These are phyloP conservation scores for Melanostoma scalare DNA, from an alignment of 2,888 invertebrate genomes.

Conservation along the genomic window DNA sequence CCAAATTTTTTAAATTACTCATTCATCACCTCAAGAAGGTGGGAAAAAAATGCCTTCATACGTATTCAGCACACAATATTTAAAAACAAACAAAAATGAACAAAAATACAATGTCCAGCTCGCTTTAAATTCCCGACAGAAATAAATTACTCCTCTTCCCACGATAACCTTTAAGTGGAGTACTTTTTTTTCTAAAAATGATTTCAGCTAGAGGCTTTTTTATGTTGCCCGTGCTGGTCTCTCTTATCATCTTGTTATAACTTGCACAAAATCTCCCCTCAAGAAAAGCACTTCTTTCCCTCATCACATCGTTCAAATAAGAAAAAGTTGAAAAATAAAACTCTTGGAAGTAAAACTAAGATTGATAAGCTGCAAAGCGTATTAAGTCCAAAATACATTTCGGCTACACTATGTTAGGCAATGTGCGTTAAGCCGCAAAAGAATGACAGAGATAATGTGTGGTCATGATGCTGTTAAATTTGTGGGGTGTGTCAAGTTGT, in stretches of 20 bases:
- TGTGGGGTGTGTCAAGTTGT: not conserved
- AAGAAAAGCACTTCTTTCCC: slow-evolving; percentile 20
- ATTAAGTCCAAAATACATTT: slow-evolving; percentile 37
- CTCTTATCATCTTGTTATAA: slow-evolving; percentile 55
- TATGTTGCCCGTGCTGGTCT: slow-evolving; percentile 10
- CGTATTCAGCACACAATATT: no score
- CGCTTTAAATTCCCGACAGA: not conserved
- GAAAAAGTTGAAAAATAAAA: slow-evolving; percentile 2
- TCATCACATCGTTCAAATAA: not conserved
- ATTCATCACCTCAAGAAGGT: not conserved
- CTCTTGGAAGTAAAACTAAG: slow-evolving; percentile 36
- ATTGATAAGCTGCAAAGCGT: slow-evolving; percentile 51
- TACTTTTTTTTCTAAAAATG: slow-evolving; percentile 28
- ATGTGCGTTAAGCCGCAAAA: slow-evolving; percentile 64
- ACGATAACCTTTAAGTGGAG: slow-evolving; percentile 58
- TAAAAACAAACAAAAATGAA: not conserved
- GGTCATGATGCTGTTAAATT: slow-evolving; percentile 41
- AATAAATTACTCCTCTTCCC: slow-evolving; percentile 23
- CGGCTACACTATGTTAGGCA: slow-evolving; percentile 10
- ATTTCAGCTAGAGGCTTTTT: slow-evolving; percentile 28
- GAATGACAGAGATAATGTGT: slow-evolving; percentile 63
- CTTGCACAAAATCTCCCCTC: slow-evolving; percentile 6
- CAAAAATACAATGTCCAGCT: not conserved
- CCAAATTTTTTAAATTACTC: not conserved
- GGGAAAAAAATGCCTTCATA: not conserved